Percentiles rank a stretch among this genome's conserved stretches.
phyloP scores from a whole-genome alignment of 2,113 vertebrate species.

The Bubalus kerabau region DNA sequence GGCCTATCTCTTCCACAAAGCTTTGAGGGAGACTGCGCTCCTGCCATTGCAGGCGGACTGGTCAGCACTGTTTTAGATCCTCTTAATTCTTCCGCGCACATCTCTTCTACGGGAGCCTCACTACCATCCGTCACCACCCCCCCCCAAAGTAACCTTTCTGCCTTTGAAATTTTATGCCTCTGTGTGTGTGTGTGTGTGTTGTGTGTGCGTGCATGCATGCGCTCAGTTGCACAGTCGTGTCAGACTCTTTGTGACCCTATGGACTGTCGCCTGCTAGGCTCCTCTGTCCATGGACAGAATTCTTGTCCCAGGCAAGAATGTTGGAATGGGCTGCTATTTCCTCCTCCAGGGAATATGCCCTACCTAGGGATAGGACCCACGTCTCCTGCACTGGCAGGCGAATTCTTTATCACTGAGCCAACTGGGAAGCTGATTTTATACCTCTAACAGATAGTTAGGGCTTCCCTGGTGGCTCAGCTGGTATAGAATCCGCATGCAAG shows the following conservation, averaged over 20 bases:
- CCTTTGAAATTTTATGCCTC: background rate
- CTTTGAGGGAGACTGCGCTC: background rate
- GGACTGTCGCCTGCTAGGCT: background rate
- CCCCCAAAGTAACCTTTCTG: background rate
- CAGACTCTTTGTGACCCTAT: background rate
- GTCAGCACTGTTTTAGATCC: background rate
- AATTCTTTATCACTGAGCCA: background rate
- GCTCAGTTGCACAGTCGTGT: background rate
- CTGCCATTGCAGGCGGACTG: background rate
- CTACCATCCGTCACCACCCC: background rate
- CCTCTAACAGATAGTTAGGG: background rate
- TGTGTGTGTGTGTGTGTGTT: background rate
- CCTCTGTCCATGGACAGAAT: background rate
- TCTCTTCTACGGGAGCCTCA: background rate
- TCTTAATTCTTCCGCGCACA: background rate
- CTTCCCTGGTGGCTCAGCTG: background rate
- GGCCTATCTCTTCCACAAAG: background rate
- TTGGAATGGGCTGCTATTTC: background rate
- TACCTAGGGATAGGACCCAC: background rate
- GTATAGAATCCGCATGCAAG: background rate
- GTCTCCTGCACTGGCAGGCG: background rate
- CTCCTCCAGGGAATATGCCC: background rate
- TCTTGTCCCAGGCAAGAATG: background rate
- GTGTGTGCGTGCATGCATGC: accelerated
- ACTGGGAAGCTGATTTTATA: background rate